phyloP scores from a whole-genome alignment of 1,140 invertebrate genomes.

The Drosophila varians region DNA sequence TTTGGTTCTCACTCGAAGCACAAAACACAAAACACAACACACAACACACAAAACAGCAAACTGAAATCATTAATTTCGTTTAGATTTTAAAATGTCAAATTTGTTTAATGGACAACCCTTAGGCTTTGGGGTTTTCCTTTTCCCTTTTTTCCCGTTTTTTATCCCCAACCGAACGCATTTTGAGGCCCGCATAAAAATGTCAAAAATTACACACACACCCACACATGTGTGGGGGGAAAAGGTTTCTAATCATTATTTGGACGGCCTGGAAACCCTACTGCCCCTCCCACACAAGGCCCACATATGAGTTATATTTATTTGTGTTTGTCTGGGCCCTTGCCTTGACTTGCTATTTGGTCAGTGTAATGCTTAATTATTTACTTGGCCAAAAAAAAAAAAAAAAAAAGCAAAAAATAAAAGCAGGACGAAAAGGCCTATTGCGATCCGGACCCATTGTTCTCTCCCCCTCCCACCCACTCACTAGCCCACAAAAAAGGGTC shows the following conservation, averaged over 20 bases:
- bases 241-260: slow-evolving; percentile 81
- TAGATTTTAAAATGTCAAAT: slow-evolving; percentile 79
- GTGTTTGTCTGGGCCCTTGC: slow-evolving; percentile 65
- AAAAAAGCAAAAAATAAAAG: slow-evolving; percentile 12
- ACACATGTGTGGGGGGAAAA: slow-evolving; percentile 14
- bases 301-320: slow-evolving; percentile 81
- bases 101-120: slow-evolving; percentile 60
- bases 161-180: slow-evolving; percentile 45
- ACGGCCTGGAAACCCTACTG: slow-evolving; percentile 39
- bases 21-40: not conserved
- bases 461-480: slow-evolving; percentile 21
- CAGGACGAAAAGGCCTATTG: slow-evolving; percentile 76
- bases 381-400: slow-evolving; percentile 43
- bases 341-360: slow-evolving; percentile 73
- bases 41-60: slow-evolving; percentile 12
- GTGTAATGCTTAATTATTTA: slow-evolving; percentile 82
- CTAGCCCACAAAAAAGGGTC: slow-evolving; percentile 62
- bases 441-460: slow-evolving; percentile 55
- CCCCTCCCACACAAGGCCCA: slow-evolving; percentile 49
- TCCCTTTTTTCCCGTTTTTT: slow-evolving; percentile 4
- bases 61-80: slow-evolving; percentile 76
- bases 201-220: slow-evolving; percentile 74
- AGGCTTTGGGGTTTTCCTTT: not conserved
- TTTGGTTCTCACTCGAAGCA: slow-evolving; percentile 8
- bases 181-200: slow-evolving; percentile 80